phyloP scores from a whole-genome alignment of 2,888 invertebrate genomes.

The Cheilosia scutellata region DNA sequence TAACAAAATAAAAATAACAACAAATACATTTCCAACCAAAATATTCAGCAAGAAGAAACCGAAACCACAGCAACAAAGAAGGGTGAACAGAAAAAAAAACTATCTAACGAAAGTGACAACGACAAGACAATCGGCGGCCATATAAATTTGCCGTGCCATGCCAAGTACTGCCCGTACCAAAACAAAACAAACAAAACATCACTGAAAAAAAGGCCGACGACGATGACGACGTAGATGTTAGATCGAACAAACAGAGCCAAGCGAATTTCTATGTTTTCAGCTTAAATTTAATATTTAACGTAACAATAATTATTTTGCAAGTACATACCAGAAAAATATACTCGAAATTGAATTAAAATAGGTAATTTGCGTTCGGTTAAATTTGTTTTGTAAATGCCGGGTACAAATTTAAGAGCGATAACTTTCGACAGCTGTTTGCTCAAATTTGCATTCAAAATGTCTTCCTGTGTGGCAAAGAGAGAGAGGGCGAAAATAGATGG shows the following conservation, averaged over 20 bases:
- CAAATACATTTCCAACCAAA: constrained; percentile 18
- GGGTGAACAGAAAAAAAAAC: constrained; percentile 19
- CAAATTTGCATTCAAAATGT: constrained; percentile 71
- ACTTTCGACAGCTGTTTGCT: constrained; percentile 54
- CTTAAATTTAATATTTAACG: not conserved
- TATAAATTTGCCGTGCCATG: constrained; percentile 37
- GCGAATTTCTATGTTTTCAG: constrained; percentile 9
- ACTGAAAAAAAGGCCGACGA: not conserved
- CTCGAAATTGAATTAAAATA: constrained; percentile 34
- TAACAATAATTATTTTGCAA: not conserved
- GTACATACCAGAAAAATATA: constrained; percentile 59
- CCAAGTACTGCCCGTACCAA: constrained; percentile 46
- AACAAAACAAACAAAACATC: constrained; percentile 47
- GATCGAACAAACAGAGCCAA: constrained; percentile 26
- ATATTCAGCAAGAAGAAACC: not conserved
- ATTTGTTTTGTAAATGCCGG: constrained; percentile 55
- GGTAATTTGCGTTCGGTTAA: constrained; percentile 4
- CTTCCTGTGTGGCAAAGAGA: constrained; percentile 18
- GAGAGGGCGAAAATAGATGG: constrained; percentile 24
- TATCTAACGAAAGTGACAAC: constrained; percentile 60
- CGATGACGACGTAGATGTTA: not conserved
- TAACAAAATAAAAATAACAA: constrained; percentile 15
- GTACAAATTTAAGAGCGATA: constrained; percentile 50
- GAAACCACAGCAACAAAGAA: constrained; percentile 1
- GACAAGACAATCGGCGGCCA: constrained; percentile 42